These are phyloP conservation scores for Mythimna vitellina DNA, from an alignment of 2,888 invertebrate species.

Conservation along the genomic window DNA sequence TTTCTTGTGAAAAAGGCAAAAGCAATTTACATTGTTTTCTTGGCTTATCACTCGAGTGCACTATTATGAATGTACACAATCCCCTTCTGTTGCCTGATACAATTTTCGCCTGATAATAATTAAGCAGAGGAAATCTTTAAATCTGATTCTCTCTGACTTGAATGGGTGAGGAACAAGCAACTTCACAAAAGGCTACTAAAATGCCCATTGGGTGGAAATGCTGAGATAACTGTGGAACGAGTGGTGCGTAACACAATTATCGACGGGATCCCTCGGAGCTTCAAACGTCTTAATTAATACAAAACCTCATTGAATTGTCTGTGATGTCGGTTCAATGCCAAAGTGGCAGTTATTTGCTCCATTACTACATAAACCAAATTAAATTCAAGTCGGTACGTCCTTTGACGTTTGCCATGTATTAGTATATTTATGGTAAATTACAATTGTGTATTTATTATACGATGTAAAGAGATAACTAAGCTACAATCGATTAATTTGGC, in stretches of 20 bases:
- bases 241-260: slow-evolving; percentile 66
- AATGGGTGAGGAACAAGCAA: slow-evolving; percentile 26
- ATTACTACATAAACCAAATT: slow-evolving; percentile 3
- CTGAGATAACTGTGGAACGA: slow-evolving; percentile 53
- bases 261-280: slow-evolving; percentile 55
- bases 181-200: slow-evolving; percentile 29
- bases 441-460: not conserved
- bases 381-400: not conserved
- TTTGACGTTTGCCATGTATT: not conserved
- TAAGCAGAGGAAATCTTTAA: slow-evolving; percentile 22
- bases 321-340: slow-evolving; percentile 22
- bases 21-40: slow-evolving; percentile 40
- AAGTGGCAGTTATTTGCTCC: slow-evolving; percentile 28
- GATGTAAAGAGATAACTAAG: no score
- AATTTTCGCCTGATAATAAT: slow-evolving; percentile 33
- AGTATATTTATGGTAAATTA: not conserved
- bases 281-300: slow-evolving; percentile 66
- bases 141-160: slow-evolving; percentile 2
- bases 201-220: slow-evolving; percentile 38
- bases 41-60: slow-evolving; percentile 30
- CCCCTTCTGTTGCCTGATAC: slow-evolving; percentile 12
- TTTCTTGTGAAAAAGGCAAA: slow-evolving; percentile 17
- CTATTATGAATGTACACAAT: slow-evolving; percentile 33
- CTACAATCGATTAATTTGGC: no score
- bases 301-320: slow-evolving; percentile 44